Evolutionary conservation across 2,797 vertebrate genomes (phyloP).

Genomic region (Rhadinocentrus ornatus): DNA sequence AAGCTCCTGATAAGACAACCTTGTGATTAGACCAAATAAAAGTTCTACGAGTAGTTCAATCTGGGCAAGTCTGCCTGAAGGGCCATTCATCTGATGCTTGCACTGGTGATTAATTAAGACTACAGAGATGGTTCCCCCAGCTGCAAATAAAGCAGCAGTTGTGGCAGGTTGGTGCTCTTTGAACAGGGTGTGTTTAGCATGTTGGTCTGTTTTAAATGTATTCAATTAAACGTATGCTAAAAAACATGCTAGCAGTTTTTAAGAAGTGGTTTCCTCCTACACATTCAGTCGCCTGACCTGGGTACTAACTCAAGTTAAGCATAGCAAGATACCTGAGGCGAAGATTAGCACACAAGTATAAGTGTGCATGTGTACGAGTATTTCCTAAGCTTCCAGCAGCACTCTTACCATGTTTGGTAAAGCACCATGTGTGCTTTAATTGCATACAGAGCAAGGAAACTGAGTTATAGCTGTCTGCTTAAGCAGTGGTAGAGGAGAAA

Average conservation of each 20-base stretch:
- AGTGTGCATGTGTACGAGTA: constrained; percentile 32
- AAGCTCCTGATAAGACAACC: constrained; percentile 43
- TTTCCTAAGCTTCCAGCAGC: constrained; percentile 62
- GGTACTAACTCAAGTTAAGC: constrained; percentile 50
- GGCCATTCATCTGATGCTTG: constrained; percentile 51
- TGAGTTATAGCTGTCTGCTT: constrained; percentile 38
- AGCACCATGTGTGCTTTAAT: constrained; percentile 40
- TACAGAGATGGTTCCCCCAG: constrained; percentile 52
- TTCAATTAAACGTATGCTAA: constrained; percentile 11
- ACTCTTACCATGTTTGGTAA: constrained; percentile 48
- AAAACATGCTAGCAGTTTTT: constrained; percentile 32
- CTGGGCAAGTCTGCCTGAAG: constrained; percentile 55
- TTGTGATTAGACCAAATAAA: constrained; percentile 54
- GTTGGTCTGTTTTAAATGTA: constrained; percentile 16
- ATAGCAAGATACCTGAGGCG: constrained; percentile 47
- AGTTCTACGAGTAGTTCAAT: constrained; percentile 55
- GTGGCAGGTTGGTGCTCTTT: constrained; percentile 48
- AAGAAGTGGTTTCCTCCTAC: constrained; percentile 31
- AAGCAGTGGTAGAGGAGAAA: constrained; percentile 28
- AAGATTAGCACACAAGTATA: constrained; percentile 13
- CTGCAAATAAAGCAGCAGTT: constrained; percentile 40
- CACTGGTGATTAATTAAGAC: constrained; percentile 72
- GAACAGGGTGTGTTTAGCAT: constrained; percentile 51
- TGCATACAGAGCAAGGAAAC: constrained; percentile 45
- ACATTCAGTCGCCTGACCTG: constrained; percentile 45